Percentiles rank a stretch among this genome's conserved stretches.
These are phyloP conservation scores for Procavia capensis DNA, from an alignment of 2,113 vertebrate genomes.

Conservation along the genomic window DNA sequence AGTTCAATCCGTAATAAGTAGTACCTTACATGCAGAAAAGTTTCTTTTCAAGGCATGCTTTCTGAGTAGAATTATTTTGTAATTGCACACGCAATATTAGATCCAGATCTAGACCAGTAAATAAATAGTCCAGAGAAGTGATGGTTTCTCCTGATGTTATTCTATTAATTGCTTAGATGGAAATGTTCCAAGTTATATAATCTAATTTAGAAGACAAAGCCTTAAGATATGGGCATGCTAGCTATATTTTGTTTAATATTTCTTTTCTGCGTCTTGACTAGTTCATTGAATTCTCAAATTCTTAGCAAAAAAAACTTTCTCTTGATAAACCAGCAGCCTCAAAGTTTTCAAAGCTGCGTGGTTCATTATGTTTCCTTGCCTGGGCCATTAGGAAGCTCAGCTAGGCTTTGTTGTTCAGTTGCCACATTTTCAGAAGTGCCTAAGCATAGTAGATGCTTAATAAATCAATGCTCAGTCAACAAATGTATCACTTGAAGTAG, in stretches of 20 bases:
- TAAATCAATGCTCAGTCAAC: background rate
- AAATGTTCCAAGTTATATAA: background rate
- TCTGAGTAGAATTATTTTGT: background rate
- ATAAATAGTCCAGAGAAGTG: background rate
- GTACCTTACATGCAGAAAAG: background rate
- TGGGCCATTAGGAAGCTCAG: background rate
- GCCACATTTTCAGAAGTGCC: background rate
- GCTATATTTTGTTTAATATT: background rate
- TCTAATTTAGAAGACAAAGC: conserved; percentile 15
- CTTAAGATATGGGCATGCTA: background rate
- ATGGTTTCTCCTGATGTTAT: background rate
- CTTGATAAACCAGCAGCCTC: background rate
- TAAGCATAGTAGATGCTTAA: background rate
- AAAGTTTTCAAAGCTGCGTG: background rate
- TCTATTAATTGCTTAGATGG: background rate
- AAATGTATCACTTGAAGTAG: background rate
- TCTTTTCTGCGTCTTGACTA: background rate
- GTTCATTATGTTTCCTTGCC: background rate
- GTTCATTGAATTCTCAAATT: background rate
- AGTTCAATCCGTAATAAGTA: too few relatives aligned
- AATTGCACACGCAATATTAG: background rate
- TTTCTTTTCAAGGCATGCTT: background rate
- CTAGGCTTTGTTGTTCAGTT: background rate
- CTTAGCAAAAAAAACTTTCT: background rate
- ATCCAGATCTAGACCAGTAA: background rate